Conservation (phyloP, 2,797 vertebrate species). For the Pipistrellus pygmaeus region DNA sequence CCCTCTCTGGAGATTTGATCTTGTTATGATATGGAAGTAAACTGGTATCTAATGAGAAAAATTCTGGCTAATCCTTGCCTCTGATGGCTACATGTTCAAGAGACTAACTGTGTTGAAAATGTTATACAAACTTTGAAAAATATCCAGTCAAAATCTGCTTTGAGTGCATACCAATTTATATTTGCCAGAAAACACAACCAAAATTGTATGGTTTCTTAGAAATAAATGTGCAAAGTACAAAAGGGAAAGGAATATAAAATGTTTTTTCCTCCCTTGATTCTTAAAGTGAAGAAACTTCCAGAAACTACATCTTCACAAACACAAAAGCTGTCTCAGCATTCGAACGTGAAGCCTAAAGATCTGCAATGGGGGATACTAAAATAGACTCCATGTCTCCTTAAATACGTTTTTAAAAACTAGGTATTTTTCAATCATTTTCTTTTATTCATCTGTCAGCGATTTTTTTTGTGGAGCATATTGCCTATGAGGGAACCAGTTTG, state of each 20-base stretch:
- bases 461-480: neutral
- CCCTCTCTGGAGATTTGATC: neutral
- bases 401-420: conserved; percentile 62
- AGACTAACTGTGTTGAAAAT: neutral
- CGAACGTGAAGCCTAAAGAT: conserved; percentile 22
- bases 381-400: conserved; percentile 26
- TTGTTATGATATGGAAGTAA: neutral
- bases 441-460: neutral
- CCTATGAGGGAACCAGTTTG: neutral
- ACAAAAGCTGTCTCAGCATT: neutral
- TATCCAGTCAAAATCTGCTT: neutral
- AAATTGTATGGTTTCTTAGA: conserved; percentile 22
- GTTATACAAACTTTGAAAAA: conserved; percentile 9
- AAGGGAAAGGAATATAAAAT: conserved; percentile 5
- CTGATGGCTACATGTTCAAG: neutral
- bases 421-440: conserved; percentile 48
- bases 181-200: neutral
- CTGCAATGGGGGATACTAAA: neutral
- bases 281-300: conserved; percentile 29
- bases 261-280: conserved; percentile 4
- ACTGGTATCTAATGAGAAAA: neutral
- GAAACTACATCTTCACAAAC: conserved; percentile 15
- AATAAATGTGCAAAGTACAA: neutral
- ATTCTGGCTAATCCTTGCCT: neutral
- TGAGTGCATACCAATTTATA: neutral